A percentile compares a stretch with the other conserved stretches of the same genome.
Conservation (phyloP, 2,888 invertebrate species). For the Pammene aurita region DNA sequence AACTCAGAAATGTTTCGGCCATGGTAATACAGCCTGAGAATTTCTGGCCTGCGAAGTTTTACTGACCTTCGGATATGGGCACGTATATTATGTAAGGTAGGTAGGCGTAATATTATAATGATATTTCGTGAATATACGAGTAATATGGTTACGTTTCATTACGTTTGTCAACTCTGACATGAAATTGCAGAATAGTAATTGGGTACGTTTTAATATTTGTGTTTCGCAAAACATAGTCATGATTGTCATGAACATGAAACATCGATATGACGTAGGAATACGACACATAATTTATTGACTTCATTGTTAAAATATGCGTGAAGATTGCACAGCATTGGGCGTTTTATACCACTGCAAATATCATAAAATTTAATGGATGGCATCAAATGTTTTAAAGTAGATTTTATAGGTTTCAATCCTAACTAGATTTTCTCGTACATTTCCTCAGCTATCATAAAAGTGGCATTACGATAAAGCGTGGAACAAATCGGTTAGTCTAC, state of each 20-base stretch:
- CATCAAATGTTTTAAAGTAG: no score
- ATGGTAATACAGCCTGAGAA: background rate
- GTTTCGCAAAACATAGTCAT: no score
- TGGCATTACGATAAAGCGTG: constrained; percentile 31
- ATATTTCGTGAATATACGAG: background rate
- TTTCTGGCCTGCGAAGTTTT: background rate
- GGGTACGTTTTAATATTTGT: background rate
- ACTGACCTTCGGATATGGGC: background rate
- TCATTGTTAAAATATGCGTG: no score
- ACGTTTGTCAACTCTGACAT: background rate
- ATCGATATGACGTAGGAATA: no score
- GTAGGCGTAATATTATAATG: background rate
- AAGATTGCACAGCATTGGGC: background rate
- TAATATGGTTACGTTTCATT: no score
- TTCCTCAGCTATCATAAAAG: constrained; percentile 36
- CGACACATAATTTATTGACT: no score
- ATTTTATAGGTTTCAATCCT: constrained; percentile 12
- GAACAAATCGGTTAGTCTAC: constrained; percentile 30
- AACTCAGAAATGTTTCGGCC: background rate
- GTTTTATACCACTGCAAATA: background rate
- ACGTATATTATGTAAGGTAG: background rate
- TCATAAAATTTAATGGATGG: constrained; percentile 1
- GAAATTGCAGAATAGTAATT: background rate
- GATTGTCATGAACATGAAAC: no score
- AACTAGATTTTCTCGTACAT: constrained; percentile 29